These are phyloP conservation scores for Phytoseiulus persimilis DNA, from an alignment of 2,888 invertebrate genomes.

Conservation along the genomic window DNA sequence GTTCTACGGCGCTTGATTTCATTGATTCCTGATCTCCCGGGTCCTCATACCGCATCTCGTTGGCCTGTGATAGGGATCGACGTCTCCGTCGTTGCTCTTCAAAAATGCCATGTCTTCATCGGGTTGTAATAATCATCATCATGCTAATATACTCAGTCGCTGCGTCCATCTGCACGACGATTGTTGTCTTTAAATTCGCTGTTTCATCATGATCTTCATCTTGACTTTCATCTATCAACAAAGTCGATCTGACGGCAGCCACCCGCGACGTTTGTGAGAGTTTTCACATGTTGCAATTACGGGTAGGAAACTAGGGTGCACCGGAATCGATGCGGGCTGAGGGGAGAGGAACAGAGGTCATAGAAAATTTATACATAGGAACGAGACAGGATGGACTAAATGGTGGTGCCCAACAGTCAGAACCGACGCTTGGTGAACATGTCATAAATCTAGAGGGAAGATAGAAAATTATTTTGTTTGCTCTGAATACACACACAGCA, in stretches of 20 bases:
- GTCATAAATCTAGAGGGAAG: not conserved
- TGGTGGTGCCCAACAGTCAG: not conserved
- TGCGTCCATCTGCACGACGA: too few species aligned
- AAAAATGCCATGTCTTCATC: not conserved
- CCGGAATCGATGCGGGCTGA: not conserved
- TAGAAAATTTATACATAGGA: not conserved
- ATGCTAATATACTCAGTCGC: too few species aligned
- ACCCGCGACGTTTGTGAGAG: not conserved
- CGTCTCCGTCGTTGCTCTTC: not conserved
- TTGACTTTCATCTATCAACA: not conserved
- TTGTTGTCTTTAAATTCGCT: not conserved
- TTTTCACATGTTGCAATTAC: not conserved
- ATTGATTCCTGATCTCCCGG: not conserved
- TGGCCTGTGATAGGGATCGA: not conserved
- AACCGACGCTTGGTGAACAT: not conserved
- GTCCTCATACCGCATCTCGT: not conserved
- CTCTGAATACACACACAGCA: slow-evolving; percentile 5
- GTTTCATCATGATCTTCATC: not conserved
- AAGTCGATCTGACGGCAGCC: not conserved
- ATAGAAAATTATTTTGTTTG: not conserved
- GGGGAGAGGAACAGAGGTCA: not conserved
- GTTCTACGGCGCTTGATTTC: not conserved
- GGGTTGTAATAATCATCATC: not conserved
- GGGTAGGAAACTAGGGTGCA: not conserved
- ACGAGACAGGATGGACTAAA: not conserved